Evolutionary conservation across 2,113 vertebrate genomes (phyloP).

Genomic region (Perccottus glenii): DNA sequence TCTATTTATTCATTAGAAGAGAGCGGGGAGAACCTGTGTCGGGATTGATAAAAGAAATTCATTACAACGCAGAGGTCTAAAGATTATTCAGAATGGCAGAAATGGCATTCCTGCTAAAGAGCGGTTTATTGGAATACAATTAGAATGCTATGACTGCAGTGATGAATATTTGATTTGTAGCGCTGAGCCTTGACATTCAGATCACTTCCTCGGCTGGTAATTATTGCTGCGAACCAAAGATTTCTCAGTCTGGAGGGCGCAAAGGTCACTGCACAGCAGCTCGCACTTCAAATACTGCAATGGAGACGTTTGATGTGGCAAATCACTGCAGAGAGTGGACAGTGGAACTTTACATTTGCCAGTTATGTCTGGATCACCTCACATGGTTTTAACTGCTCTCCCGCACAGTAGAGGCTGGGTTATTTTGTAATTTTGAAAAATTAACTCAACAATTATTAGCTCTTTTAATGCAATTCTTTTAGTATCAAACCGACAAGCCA

Average conservation of each 20-base stretch:
- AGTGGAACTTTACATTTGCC: not conserved
- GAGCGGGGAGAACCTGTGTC: conserved; percentile 29
- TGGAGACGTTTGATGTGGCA: conserved; percentile 4
- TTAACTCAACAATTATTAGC: no score
- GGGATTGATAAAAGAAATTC: conserved; percentile 49
- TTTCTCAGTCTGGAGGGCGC: not conserved
- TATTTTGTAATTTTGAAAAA: no score
- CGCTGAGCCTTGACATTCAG: conserved; percentile 18
- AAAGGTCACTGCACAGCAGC: conserved; percentile 7
- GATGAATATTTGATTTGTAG: conserved; percentile 24
- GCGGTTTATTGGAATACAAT: conserved; percentile 35
- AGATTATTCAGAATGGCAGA: conserved; percentile 34
- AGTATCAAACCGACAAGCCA: no score
- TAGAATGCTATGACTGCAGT: conserved; percentile 14
- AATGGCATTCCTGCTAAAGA: conserved; percentile 34
- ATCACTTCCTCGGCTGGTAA: conserved; percentile 13
- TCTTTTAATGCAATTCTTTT: no score
- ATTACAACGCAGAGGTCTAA: conserved; percentile 31
- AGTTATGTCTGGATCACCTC: no score
- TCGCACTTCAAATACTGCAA: not conserved
- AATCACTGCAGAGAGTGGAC: not conserved
- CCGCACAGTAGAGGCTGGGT: no score
- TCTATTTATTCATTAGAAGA: conserved; percentile 48
- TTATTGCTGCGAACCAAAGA: conserved; percentile 9
- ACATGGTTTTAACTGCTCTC: no score